Evolutionary conservation across 2,888 invertebrate species (phyloP).

Genomic region (Drosophila neutralis): DNA sequence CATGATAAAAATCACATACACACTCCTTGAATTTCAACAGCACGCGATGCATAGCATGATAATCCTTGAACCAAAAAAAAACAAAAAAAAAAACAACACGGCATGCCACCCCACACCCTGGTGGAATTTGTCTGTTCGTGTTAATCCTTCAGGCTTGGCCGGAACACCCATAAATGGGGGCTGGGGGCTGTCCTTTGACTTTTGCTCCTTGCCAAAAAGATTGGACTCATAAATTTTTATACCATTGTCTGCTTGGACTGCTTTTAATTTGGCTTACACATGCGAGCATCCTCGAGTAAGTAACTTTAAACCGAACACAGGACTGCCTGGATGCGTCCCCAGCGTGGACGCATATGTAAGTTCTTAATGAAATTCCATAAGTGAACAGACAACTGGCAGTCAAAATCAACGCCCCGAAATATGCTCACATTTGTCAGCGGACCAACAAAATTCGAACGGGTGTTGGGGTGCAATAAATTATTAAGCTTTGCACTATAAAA

Average conservation of each 20-base stretch:
- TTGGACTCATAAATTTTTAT: conserved; percentile 71
- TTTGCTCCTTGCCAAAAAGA: conserved; percentile 57
- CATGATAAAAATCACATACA: conserved; percentile 85
- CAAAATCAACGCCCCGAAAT: conserved; percentile 62
- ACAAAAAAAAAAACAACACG: background rate
- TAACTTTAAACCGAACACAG: conserved; percentile 40
- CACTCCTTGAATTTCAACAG: conserved; percentile 83
- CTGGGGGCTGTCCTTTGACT: conserved; percentile 60
- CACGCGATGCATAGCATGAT: conserved; percentile 84
- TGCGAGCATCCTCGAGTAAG: conserved; percentile 52
- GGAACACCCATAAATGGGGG: conserved; percentile 42
- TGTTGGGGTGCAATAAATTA: conserved; percentile 44
- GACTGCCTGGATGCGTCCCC: background rate
- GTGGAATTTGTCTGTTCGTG: conserved; percentile 61
- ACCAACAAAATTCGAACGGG: conserved; percentile 33
- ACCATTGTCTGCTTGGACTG: conserved; percentile 50
- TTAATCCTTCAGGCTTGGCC: conserved; percentile 21
- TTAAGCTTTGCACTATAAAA: conserved; percentile 41
- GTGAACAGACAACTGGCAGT: conserved; percentile 62
- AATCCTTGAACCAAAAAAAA: conserved; percentile 75
- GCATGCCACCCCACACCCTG: conserved; percentile 11
- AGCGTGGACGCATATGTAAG: conserved; percentile 17
- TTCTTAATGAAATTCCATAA: conserved; percentile 75
- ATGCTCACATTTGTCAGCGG: conserved; percentile 60
- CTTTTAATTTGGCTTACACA: conserved; percentile 69